Evolutionary conservation across 2,888 invertebrate genomes (phyloP).

Genomic region (Seira sanloemensis): DNA sequence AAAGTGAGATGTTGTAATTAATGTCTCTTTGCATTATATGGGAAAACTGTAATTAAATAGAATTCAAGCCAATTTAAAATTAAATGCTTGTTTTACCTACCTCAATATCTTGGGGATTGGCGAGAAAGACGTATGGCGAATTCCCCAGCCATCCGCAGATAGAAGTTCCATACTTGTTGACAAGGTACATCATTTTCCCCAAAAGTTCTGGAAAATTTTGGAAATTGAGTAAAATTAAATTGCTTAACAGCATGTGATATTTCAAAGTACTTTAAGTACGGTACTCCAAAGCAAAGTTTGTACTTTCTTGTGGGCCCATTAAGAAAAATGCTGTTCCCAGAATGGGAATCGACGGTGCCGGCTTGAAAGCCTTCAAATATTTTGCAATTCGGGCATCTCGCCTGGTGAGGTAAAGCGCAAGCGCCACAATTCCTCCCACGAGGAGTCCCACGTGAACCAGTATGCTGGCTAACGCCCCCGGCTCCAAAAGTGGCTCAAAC

Average conservation of each 20-base stretch:
- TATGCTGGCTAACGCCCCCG: not conserved
- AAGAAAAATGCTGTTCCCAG: conserved; percentile 44
- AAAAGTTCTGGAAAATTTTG: conserved; percentile 32
- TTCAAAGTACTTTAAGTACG: not conserved
- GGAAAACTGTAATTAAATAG: no score
- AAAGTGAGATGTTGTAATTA: no score
- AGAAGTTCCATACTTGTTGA: conserved; percentile 23
- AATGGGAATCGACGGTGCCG: conserved; percentile 29
- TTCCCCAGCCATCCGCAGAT: conserved; percentile 49
- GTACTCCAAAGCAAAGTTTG: not conserved
- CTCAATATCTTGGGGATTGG: conserved; percentile 22
- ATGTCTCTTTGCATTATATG: no score
- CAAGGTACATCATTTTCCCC: not conserved
- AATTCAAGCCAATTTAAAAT: no score
- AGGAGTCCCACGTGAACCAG: conserved; percentile 21
- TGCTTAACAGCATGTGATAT: not conserved
- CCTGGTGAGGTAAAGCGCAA: conserved; percentile 12
- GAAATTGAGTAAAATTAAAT: not conserved
- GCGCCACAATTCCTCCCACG: not conserved
- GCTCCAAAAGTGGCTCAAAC: conserved; percentile 19
- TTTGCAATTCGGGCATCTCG: conserved; percentile 33
- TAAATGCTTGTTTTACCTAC: no score
- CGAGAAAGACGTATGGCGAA: conserved; percentile 29
- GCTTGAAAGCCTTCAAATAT: conserved; percentile 3
- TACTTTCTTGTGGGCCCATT: conserved; percentile 48